Percentiles rank a stretch among this genome's conserved stretches.
Conservation (phyloP, 1,140 invertebrate genomes). For the Hesperophylax magnus region DNA sequence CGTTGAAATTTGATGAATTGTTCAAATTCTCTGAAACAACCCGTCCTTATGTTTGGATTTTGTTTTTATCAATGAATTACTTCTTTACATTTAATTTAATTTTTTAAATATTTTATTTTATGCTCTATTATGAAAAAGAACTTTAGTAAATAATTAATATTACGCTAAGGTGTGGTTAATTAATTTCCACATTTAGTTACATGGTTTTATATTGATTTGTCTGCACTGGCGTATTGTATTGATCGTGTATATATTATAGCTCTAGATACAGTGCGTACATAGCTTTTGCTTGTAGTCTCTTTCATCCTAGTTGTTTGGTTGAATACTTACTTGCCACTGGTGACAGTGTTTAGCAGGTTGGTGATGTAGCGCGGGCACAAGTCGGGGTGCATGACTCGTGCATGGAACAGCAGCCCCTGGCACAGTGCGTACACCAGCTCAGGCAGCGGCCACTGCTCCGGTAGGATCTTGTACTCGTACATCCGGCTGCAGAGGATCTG, state of each 20-base stretch:
- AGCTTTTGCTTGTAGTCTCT: constrained; percentile 35
- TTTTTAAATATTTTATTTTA: no score
- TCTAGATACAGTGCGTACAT: constrained; percentile 66
- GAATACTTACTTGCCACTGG: constrained; percentile 64
- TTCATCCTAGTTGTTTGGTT: no score
- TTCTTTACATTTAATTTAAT: no score
- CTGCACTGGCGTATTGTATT: constrained; percentile 63
- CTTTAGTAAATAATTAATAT: no score
- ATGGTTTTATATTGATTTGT: no score
- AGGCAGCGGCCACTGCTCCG: constrained; percentile 63
- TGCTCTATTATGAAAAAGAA: no score
- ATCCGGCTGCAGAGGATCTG: constrained; percentile 66
- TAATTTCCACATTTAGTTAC: no score
- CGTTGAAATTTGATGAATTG: no score
- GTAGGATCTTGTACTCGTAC: constrained; percentile 67
- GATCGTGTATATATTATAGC: constrained; percentile 63
- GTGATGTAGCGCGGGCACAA: constrained; percentile 65
- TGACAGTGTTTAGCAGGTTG: constrained; percentile 65
- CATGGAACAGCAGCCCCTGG: constrained; percentile 66
- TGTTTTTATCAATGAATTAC: constrained; percentile 49
- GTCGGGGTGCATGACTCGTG: constrained; percentile 64
- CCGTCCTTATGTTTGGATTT: no score
- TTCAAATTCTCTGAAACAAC: no score
- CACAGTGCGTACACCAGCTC: constrained; percentile 65
- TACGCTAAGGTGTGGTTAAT: no score